Conservation (phyloP, 2,113 vertebrate species). For the Phrynocephalus versicolor region DNA sequence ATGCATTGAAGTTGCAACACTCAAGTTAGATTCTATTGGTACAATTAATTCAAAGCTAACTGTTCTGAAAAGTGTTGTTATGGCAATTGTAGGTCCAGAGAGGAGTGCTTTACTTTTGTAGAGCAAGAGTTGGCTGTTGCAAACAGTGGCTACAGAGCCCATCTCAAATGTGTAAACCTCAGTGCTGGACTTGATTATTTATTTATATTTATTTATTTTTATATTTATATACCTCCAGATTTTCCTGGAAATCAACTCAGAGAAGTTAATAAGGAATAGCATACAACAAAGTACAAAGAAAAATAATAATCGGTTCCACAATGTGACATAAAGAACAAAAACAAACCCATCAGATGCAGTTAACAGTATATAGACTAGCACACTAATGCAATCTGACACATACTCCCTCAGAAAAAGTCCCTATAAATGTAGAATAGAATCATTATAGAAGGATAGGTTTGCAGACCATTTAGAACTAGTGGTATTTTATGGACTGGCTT, state of each 20-base stretch:
- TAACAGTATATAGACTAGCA: background rate
- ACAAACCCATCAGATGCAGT: no score
- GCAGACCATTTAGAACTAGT: background rate
- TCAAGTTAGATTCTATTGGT: background rate
- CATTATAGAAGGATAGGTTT: background rate
- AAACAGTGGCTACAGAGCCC: background rate
- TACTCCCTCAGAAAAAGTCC: background rate
- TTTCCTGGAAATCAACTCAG: no score
- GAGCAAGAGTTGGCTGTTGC: background rate
- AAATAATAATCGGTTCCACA: no score
- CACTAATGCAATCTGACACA: background rate
- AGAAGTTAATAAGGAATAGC: no score
- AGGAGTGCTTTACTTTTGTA: background rate
- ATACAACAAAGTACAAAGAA: no score
- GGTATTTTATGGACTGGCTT: conserved; percentile 6
- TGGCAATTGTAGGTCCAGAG: background rate
- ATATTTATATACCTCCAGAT: no score
- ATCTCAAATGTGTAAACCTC: background rate
- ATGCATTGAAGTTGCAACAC: background rate
- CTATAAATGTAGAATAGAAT: background rate
- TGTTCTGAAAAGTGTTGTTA: background rate
- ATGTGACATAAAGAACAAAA: no score
- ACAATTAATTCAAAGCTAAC: background rate
- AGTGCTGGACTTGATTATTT: background rate
- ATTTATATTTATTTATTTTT: no score